Percentiles rank a stretch among this genome's conserved stretches.
phyloP scores from a whole-genome alignment of 2,113 vertebrate species.

The Anoplopoma fimbria region DNA sequence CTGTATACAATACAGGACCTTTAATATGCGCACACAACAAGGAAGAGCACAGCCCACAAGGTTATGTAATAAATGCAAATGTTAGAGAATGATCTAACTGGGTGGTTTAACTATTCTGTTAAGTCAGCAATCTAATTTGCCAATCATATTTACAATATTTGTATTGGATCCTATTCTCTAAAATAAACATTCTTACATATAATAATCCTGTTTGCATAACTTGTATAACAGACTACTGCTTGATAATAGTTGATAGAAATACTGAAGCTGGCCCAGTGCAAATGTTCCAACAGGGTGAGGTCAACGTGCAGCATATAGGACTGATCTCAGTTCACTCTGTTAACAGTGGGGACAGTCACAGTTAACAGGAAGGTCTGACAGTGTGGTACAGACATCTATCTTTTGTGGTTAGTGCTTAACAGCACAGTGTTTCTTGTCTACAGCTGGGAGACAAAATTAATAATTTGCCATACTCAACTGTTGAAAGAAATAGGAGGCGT shows the following conservation, averaged over 20 bases:
- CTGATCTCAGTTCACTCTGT: not conserved
- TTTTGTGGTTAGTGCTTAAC: not conserved
- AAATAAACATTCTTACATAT: not conserved
- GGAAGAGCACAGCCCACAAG: not conserved
- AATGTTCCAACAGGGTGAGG: not conserved
- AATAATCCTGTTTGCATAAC: not conserved
- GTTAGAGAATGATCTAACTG: no score
- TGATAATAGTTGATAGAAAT: not conserved
- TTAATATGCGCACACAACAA: not conserved
- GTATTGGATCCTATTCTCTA: not conserved
- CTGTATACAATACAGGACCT: not conserved
- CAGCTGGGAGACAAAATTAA: not conserved
- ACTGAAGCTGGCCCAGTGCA: no score
- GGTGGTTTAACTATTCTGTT: no score
- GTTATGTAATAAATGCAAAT: conserved; percentile 1
- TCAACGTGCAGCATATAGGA: not conserved
- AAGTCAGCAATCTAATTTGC: not conserved
- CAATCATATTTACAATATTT: not conserved
- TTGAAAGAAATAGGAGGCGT: not conserved
- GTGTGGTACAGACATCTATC: not conserved
- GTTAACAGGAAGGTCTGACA: conserved; percentile 1
- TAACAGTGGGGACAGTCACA: not conserved
- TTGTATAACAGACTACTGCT: not conserved
- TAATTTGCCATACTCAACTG: not conserved
- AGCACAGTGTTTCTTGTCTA: not conserved